Evolutionary conservation across 2,888 invertebrate genomes (phyloP).

Genomic region (Plebejus argus): DNA sequence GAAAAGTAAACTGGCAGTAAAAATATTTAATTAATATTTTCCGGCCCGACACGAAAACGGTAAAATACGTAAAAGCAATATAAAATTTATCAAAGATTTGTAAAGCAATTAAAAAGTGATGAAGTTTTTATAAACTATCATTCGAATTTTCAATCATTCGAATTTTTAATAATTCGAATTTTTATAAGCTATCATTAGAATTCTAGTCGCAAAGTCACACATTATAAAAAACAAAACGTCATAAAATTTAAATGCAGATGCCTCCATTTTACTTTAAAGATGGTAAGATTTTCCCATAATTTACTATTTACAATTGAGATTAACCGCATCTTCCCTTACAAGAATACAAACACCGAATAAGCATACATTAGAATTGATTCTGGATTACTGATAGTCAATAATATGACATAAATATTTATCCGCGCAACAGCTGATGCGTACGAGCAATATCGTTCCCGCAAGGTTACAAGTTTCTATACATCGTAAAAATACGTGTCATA

Average conservation of each 20-base stretch:
- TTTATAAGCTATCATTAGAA: background rate
- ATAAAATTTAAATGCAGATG: background rate
- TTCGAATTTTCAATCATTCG: no score
- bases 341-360: constrained; percentile 11
- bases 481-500: constrained; percentile 35
- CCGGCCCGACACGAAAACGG: no score
- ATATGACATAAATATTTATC: constrained; percentile 17
- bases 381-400: constrained; percentile 8
- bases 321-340: background rate
- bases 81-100: no score
- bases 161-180: no score
- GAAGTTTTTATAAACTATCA: background rate
- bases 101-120: background rate
- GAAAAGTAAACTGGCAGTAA: no score
- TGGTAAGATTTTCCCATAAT: background rate
- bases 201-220: background rate
- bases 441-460: background rate
- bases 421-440: constrained; percentile 15
- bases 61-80: no score
- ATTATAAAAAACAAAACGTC: background rate
- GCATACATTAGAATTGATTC: constrained; percentile 19
- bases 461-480: constrained; percentile 24
- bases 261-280: background rate
- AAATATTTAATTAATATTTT: no score
- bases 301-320: constrained; percentile 9